Percentiles rank a stretch among this genome's conserved stretches.
These are phyloP conservation scores for Pogonus chalceus DNA, from an alignment of 1,140 invertebrate genomes.

Conservation along the genomic window DNA sequence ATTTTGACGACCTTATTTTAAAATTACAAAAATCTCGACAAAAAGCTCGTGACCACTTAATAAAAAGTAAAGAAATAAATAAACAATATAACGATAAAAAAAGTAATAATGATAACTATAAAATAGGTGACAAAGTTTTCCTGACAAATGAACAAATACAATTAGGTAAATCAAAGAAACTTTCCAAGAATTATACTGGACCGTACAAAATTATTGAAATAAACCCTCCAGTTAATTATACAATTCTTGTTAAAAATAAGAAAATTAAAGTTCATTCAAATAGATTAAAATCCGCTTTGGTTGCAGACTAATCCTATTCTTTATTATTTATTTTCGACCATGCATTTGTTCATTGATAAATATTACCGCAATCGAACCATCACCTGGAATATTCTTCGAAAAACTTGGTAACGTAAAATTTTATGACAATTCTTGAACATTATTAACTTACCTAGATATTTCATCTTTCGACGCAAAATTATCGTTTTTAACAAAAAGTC, in stretches of 20 bases:
- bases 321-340: too few relatives aligned
- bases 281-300: constrained; percentile 9
- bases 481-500: neutral
- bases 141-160: constrained; percentile 9
- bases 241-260: constrained; percentile 9
- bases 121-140: constrained; percentile 19
- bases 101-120: constrained; percentile 13
- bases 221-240: constrained; percentile 7
- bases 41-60: constrained; percentile 23
- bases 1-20: constrained; percentile 18
- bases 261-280: constrained; percentile 7
- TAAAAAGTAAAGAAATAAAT: constrained; percentile 18
- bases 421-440: neutral
- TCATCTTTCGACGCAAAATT: neutral
- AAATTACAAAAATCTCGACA: constrained; percentile 22
- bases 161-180: constrained; percentile 13
- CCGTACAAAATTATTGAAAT: constrained; percentile 15
- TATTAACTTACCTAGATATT: neutral
- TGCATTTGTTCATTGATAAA: neutral
- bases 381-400: neutral
- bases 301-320: too few relatives aligned
- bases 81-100: constrained; percentile 22
- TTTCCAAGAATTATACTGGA: constrained; percentile 9
- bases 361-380: neutral
- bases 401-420: neutral